phyloP scores from a whole-genome alignment of 2,113 vertebrate species.

The Ceyx cyanopectus region DNA sequence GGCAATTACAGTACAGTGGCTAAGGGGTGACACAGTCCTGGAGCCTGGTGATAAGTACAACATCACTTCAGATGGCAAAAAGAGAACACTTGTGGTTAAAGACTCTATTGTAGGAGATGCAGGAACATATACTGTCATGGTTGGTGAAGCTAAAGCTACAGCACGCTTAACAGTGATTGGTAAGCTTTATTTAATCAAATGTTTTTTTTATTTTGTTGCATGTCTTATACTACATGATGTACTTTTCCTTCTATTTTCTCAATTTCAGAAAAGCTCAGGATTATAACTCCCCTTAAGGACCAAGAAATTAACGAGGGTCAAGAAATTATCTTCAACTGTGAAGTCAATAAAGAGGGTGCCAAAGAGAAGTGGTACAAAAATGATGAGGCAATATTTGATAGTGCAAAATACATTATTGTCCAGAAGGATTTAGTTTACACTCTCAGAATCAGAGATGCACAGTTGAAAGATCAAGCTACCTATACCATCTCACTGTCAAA shows the following conservation, averaged over 20 bases:
- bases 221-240: not conserved
- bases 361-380: conserved; percentile 97
- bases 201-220: not conserved
- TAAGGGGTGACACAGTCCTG: conserved; percentile 83
- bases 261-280: conserved; percentile 91
- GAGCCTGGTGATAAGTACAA: conserved; percentile 87
- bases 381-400: conserved; percentile 93
- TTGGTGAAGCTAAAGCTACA: conserved; percentile 87
- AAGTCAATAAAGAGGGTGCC: conserved; percentile 93
- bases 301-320: conserved; percentile 88
- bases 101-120: conserved; percentile 86
- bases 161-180: conserved; percentile 90
- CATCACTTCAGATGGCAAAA: conserved; percentile 91
- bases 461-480: conserved; percentile 84
- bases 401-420: conserved; percentile 90
- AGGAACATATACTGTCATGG: conserved; percentile 85
- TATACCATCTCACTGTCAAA: conserved; percentile 88
- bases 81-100: conserved; percentile 88
- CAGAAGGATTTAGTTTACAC: conserved; percentile 93
- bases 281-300: conserved; percentile 92
- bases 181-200: conserved; percentile 68
- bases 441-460: conserved; percentile 90
- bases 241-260: not conserved
- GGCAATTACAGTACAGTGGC: conserved; percentile 90
- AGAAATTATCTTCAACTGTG: conserved; percentile 94